These are phyloP conservation scores for Idaea straminata DNA, from an alignment of 2,888 invertebrate genomes.

Conservation along the genomic window DNA sequence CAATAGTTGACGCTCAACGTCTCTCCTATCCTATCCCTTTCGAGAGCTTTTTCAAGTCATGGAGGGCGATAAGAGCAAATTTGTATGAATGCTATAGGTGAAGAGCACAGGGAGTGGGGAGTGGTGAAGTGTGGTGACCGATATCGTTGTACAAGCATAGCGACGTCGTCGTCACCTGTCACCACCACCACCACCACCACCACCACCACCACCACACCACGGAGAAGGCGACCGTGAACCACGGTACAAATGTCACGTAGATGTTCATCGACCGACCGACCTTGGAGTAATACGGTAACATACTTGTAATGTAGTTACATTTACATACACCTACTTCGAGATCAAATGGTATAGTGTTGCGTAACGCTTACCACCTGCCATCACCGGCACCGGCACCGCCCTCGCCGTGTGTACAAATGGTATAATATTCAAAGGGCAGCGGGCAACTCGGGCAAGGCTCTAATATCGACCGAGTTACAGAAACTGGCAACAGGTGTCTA, in stretches of 20 bases:
- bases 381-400: too few species aligned
- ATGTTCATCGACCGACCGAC: background rate
- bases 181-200: too few species aligned
- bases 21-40: too few species aligned
- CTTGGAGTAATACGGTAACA: background rate
- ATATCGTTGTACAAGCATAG: background rate
- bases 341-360: background rate
- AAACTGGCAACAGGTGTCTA: background rate
- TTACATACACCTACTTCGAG: background rate
- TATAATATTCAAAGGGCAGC: background rate
- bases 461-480: background rate
- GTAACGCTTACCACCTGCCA: background rate
- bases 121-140: background rate
- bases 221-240: background rate
- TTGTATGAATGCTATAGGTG: background rate
- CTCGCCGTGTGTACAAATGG: background rate
- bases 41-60: too few species aligned
- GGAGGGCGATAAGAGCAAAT: too few species aligned
- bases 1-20: too few species aligned
- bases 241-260: background rate
- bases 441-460: too few species aligned
- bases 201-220: too few species aligned
- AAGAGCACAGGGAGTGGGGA: background rate
- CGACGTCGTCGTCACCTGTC: background rate
- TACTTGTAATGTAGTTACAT: background rate